Conservation (phyloP, 2,888 invertebrate genomes). For the Prosopocoilus inquinatus region DNA sequence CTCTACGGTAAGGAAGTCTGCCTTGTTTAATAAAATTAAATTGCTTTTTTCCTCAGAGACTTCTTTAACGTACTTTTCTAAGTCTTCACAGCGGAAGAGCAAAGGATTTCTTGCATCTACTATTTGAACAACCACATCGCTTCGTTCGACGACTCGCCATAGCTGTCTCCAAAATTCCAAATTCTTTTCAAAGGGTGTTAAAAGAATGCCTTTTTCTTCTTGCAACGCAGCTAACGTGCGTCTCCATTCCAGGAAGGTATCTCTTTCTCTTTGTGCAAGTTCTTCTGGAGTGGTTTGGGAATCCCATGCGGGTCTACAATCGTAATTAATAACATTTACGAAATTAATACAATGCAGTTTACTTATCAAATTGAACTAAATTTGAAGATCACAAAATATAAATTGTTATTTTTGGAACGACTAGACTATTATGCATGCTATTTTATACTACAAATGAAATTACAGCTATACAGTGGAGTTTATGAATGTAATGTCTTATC, state of each 20-base stretch:
- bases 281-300: slow-evolving; percentile 74
- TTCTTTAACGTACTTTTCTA: slow-evolving; percentile 83
- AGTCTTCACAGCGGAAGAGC: slow-evolving; percentile 80
- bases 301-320: slow-evolving; percentile 75
- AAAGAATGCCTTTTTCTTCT: slow-evolving; percentile 73
- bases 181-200: slow-evolving; percentile 98
- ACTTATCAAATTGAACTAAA: not conserved
- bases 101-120: slow-evolving; percentile 96
- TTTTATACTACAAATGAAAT: too few species aligned
- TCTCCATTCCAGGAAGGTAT: slow-evolving; percentile 89
- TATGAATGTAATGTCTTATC: too few species aligned
- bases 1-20: slow-evolving; percentile 80
- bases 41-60: slow-evolving; percentile 69
- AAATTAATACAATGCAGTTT: slow-evolving; percentile 5
- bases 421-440: too few species aligned
- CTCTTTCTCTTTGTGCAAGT: slow-evolving; percentile 75
- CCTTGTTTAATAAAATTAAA: slow-evolving; percentile 90
- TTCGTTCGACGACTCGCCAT: slow-evolving; percentile 97
- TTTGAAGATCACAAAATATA: too few species aligned
- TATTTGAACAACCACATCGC: slow-evolving; percentile 90
- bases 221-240: slow-evolving; percentile 75
- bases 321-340: slow-evolving; percentile 4
- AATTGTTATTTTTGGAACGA: too few species aligned
- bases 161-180: slow-evolving; percentile 97
- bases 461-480: too few species aligned